These are phyloP conservation scores for Crotalus horridus DNA, from an alignment of 2,113 vertebrate genomes.

Conservation along the genomic window DNA sequence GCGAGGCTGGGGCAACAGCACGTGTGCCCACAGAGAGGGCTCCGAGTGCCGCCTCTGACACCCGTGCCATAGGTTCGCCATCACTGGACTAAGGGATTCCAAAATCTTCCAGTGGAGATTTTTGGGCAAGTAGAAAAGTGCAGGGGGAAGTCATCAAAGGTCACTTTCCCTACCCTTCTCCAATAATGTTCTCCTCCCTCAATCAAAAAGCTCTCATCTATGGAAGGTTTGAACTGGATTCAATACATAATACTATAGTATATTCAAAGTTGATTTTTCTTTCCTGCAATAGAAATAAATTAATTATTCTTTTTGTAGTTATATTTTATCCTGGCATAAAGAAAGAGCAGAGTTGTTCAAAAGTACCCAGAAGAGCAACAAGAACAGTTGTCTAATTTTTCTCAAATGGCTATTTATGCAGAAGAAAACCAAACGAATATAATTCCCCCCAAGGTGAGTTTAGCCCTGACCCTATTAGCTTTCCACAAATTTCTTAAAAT, in stretches of 20 bases:
- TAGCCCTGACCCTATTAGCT: neutral
- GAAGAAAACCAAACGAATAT: neutral
- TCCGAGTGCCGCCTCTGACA: too few relatives aligned
- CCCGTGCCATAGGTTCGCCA: too few relatives aligned
- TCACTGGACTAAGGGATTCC: neutral
- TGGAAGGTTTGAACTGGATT: neutral
- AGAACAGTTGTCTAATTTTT: neutral
- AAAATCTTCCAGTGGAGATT: neutral
- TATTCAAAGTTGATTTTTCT: neutral
- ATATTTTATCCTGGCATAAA: neutral
- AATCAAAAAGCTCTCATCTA: neutral
- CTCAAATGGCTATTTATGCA: neutral
- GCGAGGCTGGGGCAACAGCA: too few relatives aligned
- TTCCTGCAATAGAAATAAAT: neutral
- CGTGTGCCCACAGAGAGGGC: too few relatives aligned
- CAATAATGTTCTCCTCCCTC: neutral
- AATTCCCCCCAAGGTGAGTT: neutral
- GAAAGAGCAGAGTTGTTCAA: neutral
- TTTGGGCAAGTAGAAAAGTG: neutral
- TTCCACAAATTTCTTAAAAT: neutral
- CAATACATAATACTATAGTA: neutral
- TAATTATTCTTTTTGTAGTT: neutral
- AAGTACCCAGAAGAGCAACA: neutral
- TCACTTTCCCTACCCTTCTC: neutral
- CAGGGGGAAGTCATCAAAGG: too few relatives aligned